Conservation (phyloP, 2,888 invertebrate species). For the Torymus auratus region DNA sequence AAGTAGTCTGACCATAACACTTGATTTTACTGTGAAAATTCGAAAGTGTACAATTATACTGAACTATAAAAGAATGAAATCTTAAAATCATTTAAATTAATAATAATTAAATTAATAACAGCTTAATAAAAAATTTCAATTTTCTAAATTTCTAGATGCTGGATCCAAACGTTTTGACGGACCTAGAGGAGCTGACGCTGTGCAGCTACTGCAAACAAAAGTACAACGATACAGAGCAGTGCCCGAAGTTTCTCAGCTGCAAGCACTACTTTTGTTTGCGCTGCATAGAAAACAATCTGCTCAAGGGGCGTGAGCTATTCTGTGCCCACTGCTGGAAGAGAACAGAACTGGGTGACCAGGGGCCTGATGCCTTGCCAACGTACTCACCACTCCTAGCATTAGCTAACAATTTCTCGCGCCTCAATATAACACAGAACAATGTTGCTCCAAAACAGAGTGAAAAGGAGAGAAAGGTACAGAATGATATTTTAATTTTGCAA, state of each 20-base stretch:
- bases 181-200: conserved; percentile 85
- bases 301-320: conserved; percentile 83
- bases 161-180: conserved; percentile 82
- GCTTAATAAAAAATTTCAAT: neutral
- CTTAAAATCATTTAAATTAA: too few species aligned
- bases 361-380: conserved; percentile 83
- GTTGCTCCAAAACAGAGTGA: conserved; percentile 72
- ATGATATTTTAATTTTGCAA: neutral
- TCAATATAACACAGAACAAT: conserved; percentile 78
- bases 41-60: too few species aligned
- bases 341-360: conserved; percentile 83
- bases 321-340: conserved; percentile 87
- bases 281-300: conserved; percentile 84
- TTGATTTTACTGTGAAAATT: too few species aligned
- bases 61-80: too few species aligned
- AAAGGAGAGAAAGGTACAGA: conserved; percentile 76
- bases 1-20: too few species aligned
- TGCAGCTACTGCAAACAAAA: conserved; percentile 87
- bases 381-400: conserved; percentile 83
- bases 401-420: conserved; percentile 81
- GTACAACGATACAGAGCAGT: conserved; percentile 85
- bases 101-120: too few species aligned
- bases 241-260: conserved; percentile 86
- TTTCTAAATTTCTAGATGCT: conserved; percentile 74
- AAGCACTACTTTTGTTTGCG: conserved; percentile 88